Percentiles rank a stretch among this genome's conserved stretches.
Conservation (phyloP, 2,888 invertebrate genomes). For the Meteorus colon region DNA sequence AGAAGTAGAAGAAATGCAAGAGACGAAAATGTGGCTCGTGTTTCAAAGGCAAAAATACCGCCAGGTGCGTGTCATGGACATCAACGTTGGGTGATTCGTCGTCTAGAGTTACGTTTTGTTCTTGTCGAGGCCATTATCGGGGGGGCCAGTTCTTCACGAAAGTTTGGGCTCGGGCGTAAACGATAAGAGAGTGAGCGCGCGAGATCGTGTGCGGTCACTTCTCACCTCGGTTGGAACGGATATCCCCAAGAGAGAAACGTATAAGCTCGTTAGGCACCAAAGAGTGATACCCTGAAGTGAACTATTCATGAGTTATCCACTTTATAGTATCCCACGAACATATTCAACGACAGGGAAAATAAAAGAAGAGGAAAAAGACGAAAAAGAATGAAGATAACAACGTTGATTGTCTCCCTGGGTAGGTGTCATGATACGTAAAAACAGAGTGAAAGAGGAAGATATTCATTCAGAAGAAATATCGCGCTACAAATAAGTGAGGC, state of each 20-base stretch:
- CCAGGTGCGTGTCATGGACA: slow-evolving; percentile 68
- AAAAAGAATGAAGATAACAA: slow-evolving; percentile 3
- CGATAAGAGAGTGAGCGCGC: slow-evolving; percentile 35
- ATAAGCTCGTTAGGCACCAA: slow-evolving; percentile 34
- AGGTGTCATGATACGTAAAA: slow-evolving; percentile 12
- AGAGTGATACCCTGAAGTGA: slow-evolving; percentile 32
- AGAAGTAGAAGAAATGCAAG: slow-evolving; percentile 36
- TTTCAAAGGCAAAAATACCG: slow-evolving; percentile 69
- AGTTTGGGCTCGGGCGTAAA: slow-evolving; percentile 39
- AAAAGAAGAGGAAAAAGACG: not conserved
- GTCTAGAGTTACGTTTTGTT: slow-evolving; percentile 69
- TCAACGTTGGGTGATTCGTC: slow-evolving; percentile 62
- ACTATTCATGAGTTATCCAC: slow-evolving; percentile 29
- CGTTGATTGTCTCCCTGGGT: slow-evolving; percentile 16
- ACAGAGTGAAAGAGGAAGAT: not conserved
- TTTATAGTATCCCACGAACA: slow-evolving; percentile 25
- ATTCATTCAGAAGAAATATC: slow-evolving; percentile 17
- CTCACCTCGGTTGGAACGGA: slow-evolving; percentile 26
- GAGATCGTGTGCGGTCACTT: slow-evolving; percentile 44
- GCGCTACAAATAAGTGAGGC: slow-evolving; percentile 14
- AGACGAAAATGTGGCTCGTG: slow-evolving; percentile 62
- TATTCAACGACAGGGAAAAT: not conserved
- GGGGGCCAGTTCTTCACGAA: slow-evolving; percentile 44
- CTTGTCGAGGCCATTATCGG: slow-evolving; percentile 34
- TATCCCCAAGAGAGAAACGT: slow-evolving; percentile 2